phyloP scores from a whole-genome alignment of 1,140 invertebrate genomes.

The Bombus sylvicola region DNA sequence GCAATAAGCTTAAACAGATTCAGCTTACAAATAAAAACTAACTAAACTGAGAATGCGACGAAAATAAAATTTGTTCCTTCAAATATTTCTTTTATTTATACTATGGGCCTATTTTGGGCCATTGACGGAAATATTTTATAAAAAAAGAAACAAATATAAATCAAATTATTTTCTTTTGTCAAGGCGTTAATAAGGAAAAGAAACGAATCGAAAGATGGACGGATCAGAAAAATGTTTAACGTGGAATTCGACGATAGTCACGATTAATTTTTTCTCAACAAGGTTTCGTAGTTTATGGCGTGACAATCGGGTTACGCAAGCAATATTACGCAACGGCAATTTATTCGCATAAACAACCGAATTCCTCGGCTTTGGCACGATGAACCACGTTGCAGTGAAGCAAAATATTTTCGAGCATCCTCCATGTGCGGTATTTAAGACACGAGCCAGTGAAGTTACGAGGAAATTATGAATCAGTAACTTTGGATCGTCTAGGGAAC shows the following conservation, averaged over 20 bases:
- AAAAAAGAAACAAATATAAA: background rate
- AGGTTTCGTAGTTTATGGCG: conserved; percentile 20
- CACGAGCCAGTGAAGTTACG: too few relatives aligned
- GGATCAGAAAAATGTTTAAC: background rate
- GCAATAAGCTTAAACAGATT: background rate
- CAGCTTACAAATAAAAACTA: background rate
- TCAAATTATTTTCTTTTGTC: too few relatives aligned
- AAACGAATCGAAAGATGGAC: background rate
- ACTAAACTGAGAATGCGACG: background rate
- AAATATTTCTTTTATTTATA: too few relatives aligned
- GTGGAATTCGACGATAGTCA: background rate
- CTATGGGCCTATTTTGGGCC: too few relatives aligned
- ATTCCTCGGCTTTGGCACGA: conserved; percentile 44
- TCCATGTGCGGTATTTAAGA: conserved; percentile 3
- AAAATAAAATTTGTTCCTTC: background rate
- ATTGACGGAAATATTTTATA: too few relatives aligned
- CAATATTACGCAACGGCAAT: conserved; percentile 24
- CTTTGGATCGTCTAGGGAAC: background rate
- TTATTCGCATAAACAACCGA: conserved; percentile 47
- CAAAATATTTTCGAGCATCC: conserved; percentile 39
- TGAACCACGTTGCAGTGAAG: conserved; percentile 18
- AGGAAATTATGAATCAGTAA: background rate
- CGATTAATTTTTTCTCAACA: background rate
- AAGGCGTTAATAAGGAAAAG: background rate
- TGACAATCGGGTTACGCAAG: conserved; percentile 41